Evolutionary conservation across 2,888 invertebrate genomes (phyloP).

Genomic region (Microctonus brassicae): DNA sequence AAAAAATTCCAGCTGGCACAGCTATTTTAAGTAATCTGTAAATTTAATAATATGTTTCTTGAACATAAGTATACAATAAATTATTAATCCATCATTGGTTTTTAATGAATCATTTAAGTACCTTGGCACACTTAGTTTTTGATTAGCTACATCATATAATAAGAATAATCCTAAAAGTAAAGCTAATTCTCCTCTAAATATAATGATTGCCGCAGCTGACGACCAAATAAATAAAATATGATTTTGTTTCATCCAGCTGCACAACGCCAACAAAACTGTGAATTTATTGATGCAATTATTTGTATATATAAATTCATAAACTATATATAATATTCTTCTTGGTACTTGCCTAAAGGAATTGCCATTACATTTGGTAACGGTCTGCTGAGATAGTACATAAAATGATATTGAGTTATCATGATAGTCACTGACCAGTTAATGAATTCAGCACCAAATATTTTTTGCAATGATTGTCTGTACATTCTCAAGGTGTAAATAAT

Average conservation of each 20-base stretch:
- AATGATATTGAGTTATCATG: conserved; percentile 95
- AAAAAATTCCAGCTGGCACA: conserved; percentile 78
- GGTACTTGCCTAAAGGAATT: conserved; percentile 83
- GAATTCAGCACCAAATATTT: conserved; percentile 83
- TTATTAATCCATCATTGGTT: conserved; percentile 1
- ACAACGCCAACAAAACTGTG: conserved; percentile 87
- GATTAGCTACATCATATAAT: conserved; percentile 81
- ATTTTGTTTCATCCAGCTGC: conserved; percentile 86
- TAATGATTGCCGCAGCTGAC: conserved; percentile 89
- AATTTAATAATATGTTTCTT: conserved; percentile 52
- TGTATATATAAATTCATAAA: neutral
- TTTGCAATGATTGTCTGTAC: conserved; percentile 81
- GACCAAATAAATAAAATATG: conserved; percentile 82
- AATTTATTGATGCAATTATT: conserved; percentile 46
- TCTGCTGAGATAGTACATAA: conserved; percentile 95
- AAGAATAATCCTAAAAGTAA: conserved; percentile 89
- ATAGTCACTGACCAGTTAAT: conserved; percentile 86
- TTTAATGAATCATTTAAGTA: conserved; percentile 63
- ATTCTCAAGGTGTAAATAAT: conserved; percentile 83
- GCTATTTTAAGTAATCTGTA: conserved; percentile 80
- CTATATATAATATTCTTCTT: neutral
- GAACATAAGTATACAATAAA: neutral
- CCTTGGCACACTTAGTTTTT: conserved; percentile 78
- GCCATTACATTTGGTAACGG: conserved; percentile 96
- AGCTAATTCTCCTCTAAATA: conserved; percentile 91